These are phyloP conservation scores for Gallinago paraguaiae DNA, from an alignment of 2,113 vertebrate species.

Conservation along the genomic window DNA sequence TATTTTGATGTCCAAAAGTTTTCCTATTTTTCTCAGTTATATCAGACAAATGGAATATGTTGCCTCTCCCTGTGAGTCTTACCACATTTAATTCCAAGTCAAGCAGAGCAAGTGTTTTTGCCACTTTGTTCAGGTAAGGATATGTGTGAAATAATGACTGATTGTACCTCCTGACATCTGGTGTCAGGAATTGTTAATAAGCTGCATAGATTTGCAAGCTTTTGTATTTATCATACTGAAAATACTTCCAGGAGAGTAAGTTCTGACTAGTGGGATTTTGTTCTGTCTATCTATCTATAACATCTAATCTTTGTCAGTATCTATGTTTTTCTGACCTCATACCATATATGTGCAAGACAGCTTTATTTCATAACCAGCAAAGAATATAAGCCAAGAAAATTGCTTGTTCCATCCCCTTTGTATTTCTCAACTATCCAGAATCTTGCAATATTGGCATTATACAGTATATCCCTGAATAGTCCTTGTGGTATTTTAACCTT, in stretches of 20 bases:
- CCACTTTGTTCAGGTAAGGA: neutral
- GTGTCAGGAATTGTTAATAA: neutral
- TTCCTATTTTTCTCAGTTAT: neutral
- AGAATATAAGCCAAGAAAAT: neutral
- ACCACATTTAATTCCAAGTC: neutral
- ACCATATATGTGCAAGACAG: neutral
- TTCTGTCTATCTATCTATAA: too few relatives aligned
- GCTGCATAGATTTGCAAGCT: neutral
- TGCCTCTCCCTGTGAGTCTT: neutral
- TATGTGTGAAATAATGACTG: neutral
- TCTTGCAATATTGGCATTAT: neutral
- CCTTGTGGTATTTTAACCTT: neutral
- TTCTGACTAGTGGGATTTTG: neutral
- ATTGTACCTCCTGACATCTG: neutral
- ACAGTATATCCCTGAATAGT: neutral
- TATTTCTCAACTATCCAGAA: neutral
- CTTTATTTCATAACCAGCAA: accelerated
- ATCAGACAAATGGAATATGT: neutral
- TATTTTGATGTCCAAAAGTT: neutral
- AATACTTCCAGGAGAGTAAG: neutral
- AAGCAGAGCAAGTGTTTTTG: neutral
- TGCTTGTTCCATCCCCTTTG: neutral
- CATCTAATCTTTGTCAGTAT: neutral
- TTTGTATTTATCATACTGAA: neutral
- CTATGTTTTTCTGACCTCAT: neutral